Conservation (phyloP, 2,888 invertebrate species). For the Lochmaea capreae region DNA sequence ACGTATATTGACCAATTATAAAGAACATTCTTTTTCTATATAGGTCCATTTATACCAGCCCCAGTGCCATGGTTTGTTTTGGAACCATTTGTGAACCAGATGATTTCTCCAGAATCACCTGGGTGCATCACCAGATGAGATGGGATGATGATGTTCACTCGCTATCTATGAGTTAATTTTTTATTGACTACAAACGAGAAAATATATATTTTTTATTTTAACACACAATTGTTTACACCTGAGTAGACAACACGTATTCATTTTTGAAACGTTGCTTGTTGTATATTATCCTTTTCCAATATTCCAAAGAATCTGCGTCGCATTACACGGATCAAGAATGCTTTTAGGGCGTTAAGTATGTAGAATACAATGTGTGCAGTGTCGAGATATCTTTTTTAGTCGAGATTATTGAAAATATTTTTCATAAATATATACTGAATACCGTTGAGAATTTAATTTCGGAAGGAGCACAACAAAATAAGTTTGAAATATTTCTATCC, state of each 20-base stretch:
- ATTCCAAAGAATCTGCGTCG: constrained; percentile 10
- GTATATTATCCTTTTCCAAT: constrained; percentile 7
- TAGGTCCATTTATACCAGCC: too few species aligned
- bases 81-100: too few species aligned
- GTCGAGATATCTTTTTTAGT: constrained; percentile 20
- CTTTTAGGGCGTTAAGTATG: constrained; percentile 21
- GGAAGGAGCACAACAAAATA: neutral
- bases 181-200: too few species aligned
- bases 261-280: neutral
- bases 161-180: too few species aligned
- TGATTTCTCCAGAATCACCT: too few species aligned
- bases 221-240: neutral
- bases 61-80: too few species aligned
- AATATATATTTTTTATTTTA: neutral
- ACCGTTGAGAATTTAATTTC: constrained; percentile 9
- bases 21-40: too few species aligned
- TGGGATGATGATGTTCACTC: too few species aligned
- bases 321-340: constrained; percentile 23
- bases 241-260: neutral
- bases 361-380: constrained; percentile 20
- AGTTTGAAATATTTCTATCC: neutral
- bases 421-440: constrained; percentile 15
- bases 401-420: constrained; percentile 31
- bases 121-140: too few species aligned
- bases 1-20: too few species aligned